Percentiles rank a stretch among this genome's conserved stretches.
Conservation (phyloP, 2,113 vertebrate genomes). For the Ammodramus savannarum region DNA sequence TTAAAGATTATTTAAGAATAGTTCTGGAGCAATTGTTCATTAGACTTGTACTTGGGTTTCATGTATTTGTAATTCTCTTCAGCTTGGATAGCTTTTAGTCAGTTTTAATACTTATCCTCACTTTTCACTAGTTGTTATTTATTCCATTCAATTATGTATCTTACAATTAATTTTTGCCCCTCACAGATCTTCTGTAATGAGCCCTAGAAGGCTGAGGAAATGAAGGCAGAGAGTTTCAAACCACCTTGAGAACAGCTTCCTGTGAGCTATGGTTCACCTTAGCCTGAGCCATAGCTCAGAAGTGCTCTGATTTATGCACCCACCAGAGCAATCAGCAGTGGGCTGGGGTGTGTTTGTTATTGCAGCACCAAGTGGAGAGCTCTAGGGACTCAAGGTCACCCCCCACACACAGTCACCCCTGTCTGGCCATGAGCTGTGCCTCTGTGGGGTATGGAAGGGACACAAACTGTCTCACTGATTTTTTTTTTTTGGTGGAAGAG, state of each 20-base stretch:
- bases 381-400: rapidly evolving
- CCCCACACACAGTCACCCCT: rapidly evolving
- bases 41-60: not conserved
- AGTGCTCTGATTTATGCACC: not conserved
- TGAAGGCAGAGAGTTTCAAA: not conserved
- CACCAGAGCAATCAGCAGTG: not conserved
- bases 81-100: not conserved
- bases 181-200: not conserved
- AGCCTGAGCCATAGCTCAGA: not conserved
- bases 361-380: not conserved
- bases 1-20: not conserved
- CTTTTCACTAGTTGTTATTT: not conserved
- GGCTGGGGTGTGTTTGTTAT: not conserved
- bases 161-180: not conserved
- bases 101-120: not conserved
- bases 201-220: not conserved
- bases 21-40: not conserved
- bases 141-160: not conserved
- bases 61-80: slow-evolving; percentile 16
- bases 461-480: not conserved
- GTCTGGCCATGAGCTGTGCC: not conserved
- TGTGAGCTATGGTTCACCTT: not conserved
- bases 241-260: not conserved
- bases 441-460: not conserved
- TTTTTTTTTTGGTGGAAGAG: not conserved